Conservation (phyloP, 2,888 invertebrate species). For the Panopea generosa region DNA sequence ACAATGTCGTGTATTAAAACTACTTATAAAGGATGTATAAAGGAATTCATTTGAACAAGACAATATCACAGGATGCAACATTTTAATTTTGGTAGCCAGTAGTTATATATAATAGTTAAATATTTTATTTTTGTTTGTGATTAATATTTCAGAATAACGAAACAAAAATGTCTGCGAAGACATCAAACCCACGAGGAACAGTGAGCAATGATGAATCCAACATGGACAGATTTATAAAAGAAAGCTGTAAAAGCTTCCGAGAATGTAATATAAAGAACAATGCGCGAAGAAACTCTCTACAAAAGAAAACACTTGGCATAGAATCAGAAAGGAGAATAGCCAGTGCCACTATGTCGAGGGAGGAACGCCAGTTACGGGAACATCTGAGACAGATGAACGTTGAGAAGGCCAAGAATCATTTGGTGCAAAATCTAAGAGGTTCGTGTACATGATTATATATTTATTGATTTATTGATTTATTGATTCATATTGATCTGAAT, state of each 20-base stretch:
- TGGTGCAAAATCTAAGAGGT: constrained; percentile 69
- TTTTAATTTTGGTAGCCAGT: too few species aligned
- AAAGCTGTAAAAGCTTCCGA: constrained; percentile 74
- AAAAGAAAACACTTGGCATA: constrained; percentile 74
- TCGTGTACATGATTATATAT: constrained; percentile 22
- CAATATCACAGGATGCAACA: too few species aligned
- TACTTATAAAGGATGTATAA: too few species aligned
- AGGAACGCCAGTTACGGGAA: constrained; percentile 73
- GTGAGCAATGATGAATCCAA: constrained; percentile 32
- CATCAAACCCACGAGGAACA: too few species aligned
- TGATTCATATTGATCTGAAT: too few species aligned
- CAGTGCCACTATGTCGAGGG: constrained; percentile 65
- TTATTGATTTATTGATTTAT: too few species aligned
- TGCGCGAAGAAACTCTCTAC: constrained; percentile 74
- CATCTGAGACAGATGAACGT: constrained; percentile 74
- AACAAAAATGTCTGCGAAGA: too few species aligned
- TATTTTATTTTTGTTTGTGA: too few species aligned
- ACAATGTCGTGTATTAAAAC: too few species aligned
- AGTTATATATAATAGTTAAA: too few species aligned
- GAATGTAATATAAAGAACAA: constrained; percentile 75
- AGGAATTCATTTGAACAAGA: too few species aligned
- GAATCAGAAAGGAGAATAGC: constrained; percentile 74
- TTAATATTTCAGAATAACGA: too few species aligned
- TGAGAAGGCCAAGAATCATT: constrained; percentile 70
- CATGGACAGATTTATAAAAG: constrained; percentile 73